Evolutionary conservation across 2,113 vertebrate genomes (phyloP), one percentile per base, ranked within the genome.

Genomic region (Hippocampus abdominalis): DNA sequence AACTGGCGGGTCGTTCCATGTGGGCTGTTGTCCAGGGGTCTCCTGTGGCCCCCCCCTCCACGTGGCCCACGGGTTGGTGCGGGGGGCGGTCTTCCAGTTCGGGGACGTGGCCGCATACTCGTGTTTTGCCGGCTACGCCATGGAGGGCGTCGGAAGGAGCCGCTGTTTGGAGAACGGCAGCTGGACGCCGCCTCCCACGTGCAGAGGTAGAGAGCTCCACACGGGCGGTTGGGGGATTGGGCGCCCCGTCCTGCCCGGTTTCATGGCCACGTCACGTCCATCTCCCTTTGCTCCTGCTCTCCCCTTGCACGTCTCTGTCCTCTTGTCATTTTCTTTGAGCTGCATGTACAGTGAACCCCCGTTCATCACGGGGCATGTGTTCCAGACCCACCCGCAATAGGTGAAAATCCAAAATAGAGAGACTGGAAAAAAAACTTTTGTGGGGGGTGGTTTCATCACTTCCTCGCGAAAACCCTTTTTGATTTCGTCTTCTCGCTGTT

Each of bases 51-150:
- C 93, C 57, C 96, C 96, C 57, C 81, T 90, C 84, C 93, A 93
- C 0, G 86, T 94, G 62, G 90, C 94, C 87, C 95, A 98, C 53
- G 96, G 95, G 51, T 92, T 98, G 87, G 89, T 92, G 75, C 94
- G 92, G 87, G 96, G 97, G 65, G 81, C 91, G 0, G 92, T 91
- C 88, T 95, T 96, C 87, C 96, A 96, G 74, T 96, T 95, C 49
- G 96, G 97, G 82, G 97, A 98, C 85, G 87, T 96, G 92, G 86
- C 95, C 69, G 94, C 89, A 78, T 98, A 98, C 84, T 96, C 97
- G 0, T 99, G 97, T 89, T 98, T 95, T 83, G 93, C 93, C 73
- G 97, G 97, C 64, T 98, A 96, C 84, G 89, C 93, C 93, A 90
- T 98, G 90, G 95, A 96, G 72, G 96, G 97, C 27, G 85, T 93